phyloP scores from a whole-genome alignment of 35 echinoderm and acorn worm species.

The Apostichopus japonicus region DNA sequence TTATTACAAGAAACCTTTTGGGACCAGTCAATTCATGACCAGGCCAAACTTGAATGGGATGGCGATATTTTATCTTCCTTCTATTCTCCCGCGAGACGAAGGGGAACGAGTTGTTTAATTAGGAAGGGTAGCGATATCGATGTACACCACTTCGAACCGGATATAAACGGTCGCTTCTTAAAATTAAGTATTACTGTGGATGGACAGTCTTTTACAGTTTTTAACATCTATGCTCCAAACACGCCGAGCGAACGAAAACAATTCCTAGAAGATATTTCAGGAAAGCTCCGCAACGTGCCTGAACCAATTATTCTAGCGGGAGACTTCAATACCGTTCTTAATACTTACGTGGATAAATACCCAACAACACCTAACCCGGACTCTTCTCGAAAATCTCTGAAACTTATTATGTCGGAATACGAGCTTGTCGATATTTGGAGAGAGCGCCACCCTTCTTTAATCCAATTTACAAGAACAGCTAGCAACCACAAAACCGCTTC shows the following conservation, averaged over 20 bases:
- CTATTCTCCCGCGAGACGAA: not conserved
- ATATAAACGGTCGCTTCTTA: not conserved
- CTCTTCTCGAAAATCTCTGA: too few relatives aligned
- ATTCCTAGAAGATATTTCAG: not conserved
- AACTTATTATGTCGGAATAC: too few relatives aligned
- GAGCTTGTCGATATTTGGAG: too few relatives aligned
- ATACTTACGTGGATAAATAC: not conserved
- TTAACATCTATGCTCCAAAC: conserved; percentile 30
- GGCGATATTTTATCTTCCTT: not conserved
- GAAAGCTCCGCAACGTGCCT: not conserved
- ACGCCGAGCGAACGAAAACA: not conserved
- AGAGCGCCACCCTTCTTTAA: too few relatives aligned
- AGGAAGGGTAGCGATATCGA: not conserved
- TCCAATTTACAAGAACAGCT: too few relatives aligned
- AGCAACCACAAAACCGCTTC: not conserved
- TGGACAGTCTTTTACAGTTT: not conserved
- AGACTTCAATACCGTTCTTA: not conserved
- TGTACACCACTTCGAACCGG: not conserved
- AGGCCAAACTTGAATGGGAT: not conserved
- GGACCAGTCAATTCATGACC: not conserved
- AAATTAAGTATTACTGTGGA: not conserved
- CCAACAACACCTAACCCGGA: not conserved
- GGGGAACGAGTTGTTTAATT: not conserved
- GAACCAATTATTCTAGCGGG: not conserved
- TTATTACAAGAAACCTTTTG: conserved; percentile 25